Evolutionary conservation across 2,888 invertebrate species (phyloP), one percentile per base, ranked within the genome.

Genomic region (Pediacus dermestoides): DNA sequence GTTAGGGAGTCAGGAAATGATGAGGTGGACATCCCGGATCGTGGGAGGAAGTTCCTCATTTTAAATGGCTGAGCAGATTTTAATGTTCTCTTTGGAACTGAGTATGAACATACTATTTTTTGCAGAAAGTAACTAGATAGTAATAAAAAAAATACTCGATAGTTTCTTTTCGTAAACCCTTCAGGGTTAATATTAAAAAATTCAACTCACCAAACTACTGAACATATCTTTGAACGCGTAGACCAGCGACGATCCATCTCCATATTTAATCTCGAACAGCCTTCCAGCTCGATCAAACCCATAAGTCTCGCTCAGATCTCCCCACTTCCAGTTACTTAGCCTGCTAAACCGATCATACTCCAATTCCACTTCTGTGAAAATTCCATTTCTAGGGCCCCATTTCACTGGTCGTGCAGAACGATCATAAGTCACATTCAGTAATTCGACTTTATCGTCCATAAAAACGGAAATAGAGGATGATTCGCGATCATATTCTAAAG

Each of bases 221-320:
- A 88, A 86, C 82, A 86, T 85, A 58, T 93, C 92, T 66, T 91
- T 88, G 68, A 94, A 95, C 0, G 90, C 86, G 64, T 93, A 95
- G 1, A 88, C 81, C 71, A 93, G 82, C 0, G 90, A 88, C 0
- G 91, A 89, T 1, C 89, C 88, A 65, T 93, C 93, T 2, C 89
- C 88, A 60, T 92, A 90, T 53, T 87, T 85, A 42, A 92, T 91
- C 69, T 93, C 92, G 53, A 85, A 86, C 10, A 96, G 70, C 53
- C 93, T 78, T 4, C 94, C 94, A 37, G 88, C 87, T 59, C 90
- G 76, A 61, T 94, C 93, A 56, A 93, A 95, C 1, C 85, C 85
- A 55, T 93, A 92, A 1, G 83, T 86, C 72, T 94, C 93, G 58
- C 85, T 86, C 3, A 94, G 74, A 45, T 90, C 87, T 13, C 93